These are phyloP conservation scores for Lasioglossum baleicum DNA, from an alignment of 1,140 invertebrate genomes.

Conservation along the genomic window DNA sequence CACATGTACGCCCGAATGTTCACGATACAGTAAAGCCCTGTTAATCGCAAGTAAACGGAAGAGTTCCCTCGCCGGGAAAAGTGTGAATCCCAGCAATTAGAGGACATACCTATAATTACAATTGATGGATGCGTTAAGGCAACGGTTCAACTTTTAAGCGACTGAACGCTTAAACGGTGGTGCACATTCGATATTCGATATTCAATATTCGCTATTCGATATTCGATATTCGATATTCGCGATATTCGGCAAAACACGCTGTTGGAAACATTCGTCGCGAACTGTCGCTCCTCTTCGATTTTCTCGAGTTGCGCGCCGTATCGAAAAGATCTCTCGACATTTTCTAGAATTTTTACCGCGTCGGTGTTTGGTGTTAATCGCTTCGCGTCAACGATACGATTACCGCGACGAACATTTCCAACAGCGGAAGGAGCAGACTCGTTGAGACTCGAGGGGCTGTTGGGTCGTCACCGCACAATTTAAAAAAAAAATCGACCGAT, in stretches of 20 bases:
- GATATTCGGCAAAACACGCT: no score
- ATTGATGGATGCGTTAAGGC: neutral
- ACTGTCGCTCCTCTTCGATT: no score
- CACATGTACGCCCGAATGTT: neutral
- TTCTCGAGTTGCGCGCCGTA: no score
- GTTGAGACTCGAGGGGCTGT: neutral
- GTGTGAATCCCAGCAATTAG: neutral
- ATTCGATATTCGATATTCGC: no score
- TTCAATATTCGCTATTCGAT: no score
- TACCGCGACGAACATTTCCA: no score
- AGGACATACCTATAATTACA: neutral
- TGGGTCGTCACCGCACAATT: neutral
- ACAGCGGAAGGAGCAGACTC: neutral
- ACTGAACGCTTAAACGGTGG: conserved; percentile 2
- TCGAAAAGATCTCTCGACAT: no score
- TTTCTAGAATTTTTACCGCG: no score
- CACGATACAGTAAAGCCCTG: conserved; percentile 34
- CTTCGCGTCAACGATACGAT: no score
- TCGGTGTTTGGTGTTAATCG: no score
- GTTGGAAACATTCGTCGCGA: no score
- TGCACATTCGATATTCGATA: conserved; percentile 23
- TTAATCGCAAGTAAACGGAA: neutral
- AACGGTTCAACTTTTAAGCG: neutral
- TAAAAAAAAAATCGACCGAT: no score
- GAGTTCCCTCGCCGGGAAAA: neutral